phyloP scores from a whole-genome alignment of 1,140 invertebrate species.

The Caenorhabditis remanei region DNA sequence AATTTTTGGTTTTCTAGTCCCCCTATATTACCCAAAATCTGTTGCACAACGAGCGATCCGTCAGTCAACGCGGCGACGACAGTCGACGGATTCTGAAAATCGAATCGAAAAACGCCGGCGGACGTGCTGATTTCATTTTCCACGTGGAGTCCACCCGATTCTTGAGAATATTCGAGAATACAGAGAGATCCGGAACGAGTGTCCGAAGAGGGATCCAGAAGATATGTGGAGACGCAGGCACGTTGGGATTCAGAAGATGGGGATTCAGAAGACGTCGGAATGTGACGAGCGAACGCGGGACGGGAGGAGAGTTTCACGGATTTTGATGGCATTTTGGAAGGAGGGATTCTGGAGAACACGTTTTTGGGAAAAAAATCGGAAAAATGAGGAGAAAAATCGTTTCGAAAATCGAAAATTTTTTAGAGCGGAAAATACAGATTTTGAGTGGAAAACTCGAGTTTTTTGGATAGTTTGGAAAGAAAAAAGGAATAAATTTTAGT shows the following conservation, averaged over 20 bases:
- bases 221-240: constrained; percentile 39
- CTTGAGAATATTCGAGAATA: not conserved
- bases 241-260: not conserved
- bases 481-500: no score
- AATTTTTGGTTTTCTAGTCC: not conserved
- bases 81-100: constrained; percentile 36
- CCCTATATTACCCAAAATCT: constrained; percentile 6
- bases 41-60: constrained; percentile 12
- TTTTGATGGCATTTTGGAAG: constrained; percentile 17
- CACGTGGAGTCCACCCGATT: not conserved
- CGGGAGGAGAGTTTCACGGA: constrained; percentile 6
- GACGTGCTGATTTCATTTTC: constrained; percentile 26
- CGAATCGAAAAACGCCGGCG: constrained; percentile 33
- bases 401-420: not conserved
- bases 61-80: constrained; percentile 34
- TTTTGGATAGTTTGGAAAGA: no score
- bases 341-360: not conserved
- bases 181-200: constrained; percentile 34
- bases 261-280: not conserved
- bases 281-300: constrained; percentile 8
- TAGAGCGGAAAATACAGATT: not conserved
- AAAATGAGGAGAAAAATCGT: not conserved
- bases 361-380: not conserved
- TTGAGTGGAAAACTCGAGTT: no score
- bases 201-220: constrained; percentile 17